Percentiles rank a stretch among this genome's conserved stretches.
phyloP scores from a whole-genome alignment of 2,113 vertebrate genomes.

The Cinclus mexicanus region DNA sequence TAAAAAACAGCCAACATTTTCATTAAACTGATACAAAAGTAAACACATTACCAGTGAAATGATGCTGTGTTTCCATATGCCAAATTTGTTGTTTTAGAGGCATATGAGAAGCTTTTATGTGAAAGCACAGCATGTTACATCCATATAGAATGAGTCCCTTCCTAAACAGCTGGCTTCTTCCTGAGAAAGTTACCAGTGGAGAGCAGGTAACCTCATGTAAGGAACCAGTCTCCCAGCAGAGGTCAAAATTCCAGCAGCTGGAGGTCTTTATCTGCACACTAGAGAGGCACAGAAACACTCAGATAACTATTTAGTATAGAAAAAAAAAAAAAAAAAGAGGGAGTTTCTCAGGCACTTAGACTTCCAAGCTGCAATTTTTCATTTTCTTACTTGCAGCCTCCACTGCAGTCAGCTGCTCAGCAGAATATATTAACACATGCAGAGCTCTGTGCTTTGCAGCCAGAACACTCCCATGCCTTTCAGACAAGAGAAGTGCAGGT shows the following conservation, averaged over 20 bases:
- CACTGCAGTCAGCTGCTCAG: constrained; percentile 21
- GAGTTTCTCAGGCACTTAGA: constrained; percentile 20
- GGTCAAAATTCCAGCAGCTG: constrained; percentile 46
- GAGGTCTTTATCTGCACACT: constrained; percentile 27
- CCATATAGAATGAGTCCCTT: neutral
- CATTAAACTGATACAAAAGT: neutral
- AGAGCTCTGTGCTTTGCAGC: neutral
- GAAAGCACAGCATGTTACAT: neutral
- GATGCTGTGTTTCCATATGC: neutral
- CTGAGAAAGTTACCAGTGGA: neutral
- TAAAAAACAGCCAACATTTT: neutral
- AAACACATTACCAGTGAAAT: neutral
- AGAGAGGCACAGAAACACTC: neutral
- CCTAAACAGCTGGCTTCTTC: neutral
- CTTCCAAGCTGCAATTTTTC: neutral
- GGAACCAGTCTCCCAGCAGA: neutral
- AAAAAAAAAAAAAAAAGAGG: neutral
- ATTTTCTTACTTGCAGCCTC: neutral
- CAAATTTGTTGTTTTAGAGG: neutral
- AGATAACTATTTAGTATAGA: neutral
- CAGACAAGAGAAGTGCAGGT: neutral
- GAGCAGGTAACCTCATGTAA: neutral
- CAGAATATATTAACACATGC: neutral
- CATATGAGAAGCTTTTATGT: neutral
- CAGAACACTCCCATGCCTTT: neutral